Evolutionary conservation across 2,797 vertebrate genomes (phyloP).

Genomic region (Notamacropus eugenii): DNA sequence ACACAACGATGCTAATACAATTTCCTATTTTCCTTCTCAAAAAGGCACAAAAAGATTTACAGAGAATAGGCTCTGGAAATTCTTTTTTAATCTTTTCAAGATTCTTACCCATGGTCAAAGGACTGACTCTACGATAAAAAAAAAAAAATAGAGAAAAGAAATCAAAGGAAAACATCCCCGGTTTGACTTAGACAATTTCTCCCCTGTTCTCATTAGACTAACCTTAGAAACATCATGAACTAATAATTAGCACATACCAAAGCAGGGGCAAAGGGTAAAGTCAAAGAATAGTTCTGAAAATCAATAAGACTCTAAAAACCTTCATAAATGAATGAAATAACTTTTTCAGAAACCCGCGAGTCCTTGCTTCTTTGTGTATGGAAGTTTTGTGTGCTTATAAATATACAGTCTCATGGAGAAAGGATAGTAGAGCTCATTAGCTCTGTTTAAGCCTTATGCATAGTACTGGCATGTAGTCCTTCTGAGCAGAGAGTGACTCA

Average conservation of each 20-base stretch:
- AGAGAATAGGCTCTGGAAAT: conserved; percentile 8
- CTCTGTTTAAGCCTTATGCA: background rate
- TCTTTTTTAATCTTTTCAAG: conserved; percentile 35
- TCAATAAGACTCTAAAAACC: background rate
- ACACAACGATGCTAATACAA: conserved; percentile 26
- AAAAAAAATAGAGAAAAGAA: conserved; percentile 13
- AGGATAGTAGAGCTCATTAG: background rate
- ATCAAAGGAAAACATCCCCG: conserved; percentile 44
- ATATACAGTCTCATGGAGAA: background rate
- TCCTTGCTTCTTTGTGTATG: background rate
- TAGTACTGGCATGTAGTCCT: background rate
- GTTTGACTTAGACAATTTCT: background rate
- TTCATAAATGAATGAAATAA: background rate
- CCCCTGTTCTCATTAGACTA: conserved; percentile 14
- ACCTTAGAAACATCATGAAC: conserved; percentile 45
- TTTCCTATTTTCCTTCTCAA: conserved; percentile 12
- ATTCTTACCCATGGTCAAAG: conserved; percentile 42
- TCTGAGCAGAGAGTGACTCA: background rate
- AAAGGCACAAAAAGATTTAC: conserved; percentile 23
- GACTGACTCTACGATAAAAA: conserved; percentile 1
- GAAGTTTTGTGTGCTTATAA: background rate
- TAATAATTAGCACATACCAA: background rate
- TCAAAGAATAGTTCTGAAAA: conserved; percentile 5
- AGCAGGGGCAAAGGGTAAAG: background rate
- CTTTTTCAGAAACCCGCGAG: conserved; percentile 11